Conservation (phyloP, 2,888 invertebrate species). For the Zonitis immaculata region DNA sequence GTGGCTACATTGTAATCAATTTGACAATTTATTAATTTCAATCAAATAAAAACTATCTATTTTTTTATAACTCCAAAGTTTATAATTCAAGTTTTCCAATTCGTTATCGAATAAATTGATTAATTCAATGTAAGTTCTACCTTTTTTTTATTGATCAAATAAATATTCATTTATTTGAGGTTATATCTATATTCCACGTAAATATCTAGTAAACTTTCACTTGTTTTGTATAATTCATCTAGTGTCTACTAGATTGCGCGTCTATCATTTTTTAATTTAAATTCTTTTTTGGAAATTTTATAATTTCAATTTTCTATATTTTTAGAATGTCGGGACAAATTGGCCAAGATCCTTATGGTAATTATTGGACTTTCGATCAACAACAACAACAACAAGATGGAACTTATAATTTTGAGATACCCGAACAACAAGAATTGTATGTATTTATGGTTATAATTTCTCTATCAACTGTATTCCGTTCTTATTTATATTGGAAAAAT, state of each 20-base stretch:
- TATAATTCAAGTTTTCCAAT: too few species aligned
- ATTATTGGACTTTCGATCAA: conserved; percentile 9
- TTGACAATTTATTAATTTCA: background rate
- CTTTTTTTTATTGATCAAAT: too few species aligned
- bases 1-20: background rate
- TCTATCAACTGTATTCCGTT: background rate
- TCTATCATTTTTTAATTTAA: too few species aligned
- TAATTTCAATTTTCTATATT: too few species aligned
- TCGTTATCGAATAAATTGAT: too few species aligned
- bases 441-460: conserved; percentile 17
- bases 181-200: background rate
- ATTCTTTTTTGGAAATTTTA: background rate
- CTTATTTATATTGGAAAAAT: too few species aligned
- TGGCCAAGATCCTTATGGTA: conserved; percentile 26
- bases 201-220: background rate
- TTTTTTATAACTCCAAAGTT: too few species aligned
- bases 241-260: background rate
- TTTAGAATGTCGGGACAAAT: conserved; percentile 22
- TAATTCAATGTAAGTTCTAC: too few species aligned
- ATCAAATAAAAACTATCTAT: too few species aligned
- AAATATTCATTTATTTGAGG: background rate
- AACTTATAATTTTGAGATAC: conserved; percentile 35
- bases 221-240: background rate
- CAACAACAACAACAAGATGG: conserved; percentile 16
- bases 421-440: conserved; percentile 36